These are phyloP conservation scores for Phrynocephalus vlangalii DNA, from an alignment of 2,797 vertebrate species.

Conservation along the genomic window DNA sequence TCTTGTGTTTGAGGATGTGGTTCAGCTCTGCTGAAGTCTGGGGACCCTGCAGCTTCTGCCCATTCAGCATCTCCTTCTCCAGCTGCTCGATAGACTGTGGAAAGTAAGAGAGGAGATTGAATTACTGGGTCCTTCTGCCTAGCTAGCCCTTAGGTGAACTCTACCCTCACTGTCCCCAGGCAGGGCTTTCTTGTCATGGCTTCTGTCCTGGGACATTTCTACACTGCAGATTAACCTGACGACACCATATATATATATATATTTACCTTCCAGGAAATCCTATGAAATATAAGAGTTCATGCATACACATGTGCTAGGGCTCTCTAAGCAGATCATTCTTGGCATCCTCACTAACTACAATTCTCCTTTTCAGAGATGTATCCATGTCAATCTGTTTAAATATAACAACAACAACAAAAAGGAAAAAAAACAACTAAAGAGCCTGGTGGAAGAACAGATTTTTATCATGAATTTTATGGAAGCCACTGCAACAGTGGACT, in stretches of 20 bases:
- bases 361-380: background rate
- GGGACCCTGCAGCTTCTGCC: slow-evolving; percentile 97
- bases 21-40: slow-evolving; percentile 91
- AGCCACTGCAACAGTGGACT: background rate
- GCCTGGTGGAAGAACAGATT: too few relatives aligned
- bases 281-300: background rate
- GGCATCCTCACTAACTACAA: background rate
- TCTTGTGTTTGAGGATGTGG: slow-evolving; percentile 88
- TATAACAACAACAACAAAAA: too few relatives aligned
- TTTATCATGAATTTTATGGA: background rate
- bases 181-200: background rate
- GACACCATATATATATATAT: too few relatives aligned
- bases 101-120: slow-evolving; percentile 23
- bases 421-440: too few relatives aligned
- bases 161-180: background rate
- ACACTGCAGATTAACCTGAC: background rate
- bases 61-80: slow-evolving; percentile 95
- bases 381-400: too few relatives aligned
- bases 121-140: background rate
- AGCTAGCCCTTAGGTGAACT: background rate
- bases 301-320: background rate
- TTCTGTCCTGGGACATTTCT: background rate
- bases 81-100: slow-evolving; percentile 91
- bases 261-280: background rate
- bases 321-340: background rate